Evolutionary conservation across 2,797 vertebrate genomes (phyloP), one percentile per base, ranked within the genome.

Genomic region (Eremophila alpestris): DNA sequence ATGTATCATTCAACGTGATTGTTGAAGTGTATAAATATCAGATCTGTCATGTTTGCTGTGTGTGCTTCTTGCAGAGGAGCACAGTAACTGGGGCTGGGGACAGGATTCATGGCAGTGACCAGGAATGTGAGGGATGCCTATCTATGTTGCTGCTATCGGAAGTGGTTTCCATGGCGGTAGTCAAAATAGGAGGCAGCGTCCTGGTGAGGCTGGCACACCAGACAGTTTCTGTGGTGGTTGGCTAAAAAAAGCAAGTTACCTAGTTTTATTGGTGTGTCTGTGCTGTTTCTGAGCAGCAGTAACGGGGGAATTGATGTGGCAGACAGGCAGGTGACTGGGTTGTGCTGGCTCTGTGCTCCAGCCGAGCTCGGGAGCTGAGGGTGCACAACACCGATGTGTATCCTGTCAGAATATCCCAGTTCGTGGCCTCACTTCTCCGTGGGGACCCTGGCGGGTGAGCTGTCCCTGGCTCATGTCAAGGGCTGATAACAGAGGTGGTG

Each of bases 111-210:
- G 54, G 29, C 30, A 40, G 34, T 27, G n/a, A 77, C 49, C 65
- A 46, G 52, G 17, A 78, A 68, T 16, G 16, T 30, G 46, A 64
- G n/a, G 64, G 68, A 80, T 89, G 80, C 34, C 64, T 67, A 41
- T 83, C 22, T 13, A 21, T 43, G 6, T 3, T 67, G 69, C 19
- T 34, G 43, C 1, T 62, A 81, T 29, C 51, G 62, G n/a, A 73
- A 90, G 48, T 79, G 67, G 93, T 95, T 96, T 94, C 92, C 64
- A 87, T 89, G 83, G 88, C 64, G 90, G 73, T 91, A 88, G 93
- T 93, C 93, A 95, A 94, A 94, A 90, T 24, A 94, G 36, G 48
- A 91, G 74, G 27, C n/a, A 6, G 62, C 58, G 87, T 75, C 83
- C 73, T 55, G 83, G 48, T 21, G 65, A 95, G 83, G 74, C 27